Percentiles rank a stretch among this genome's conserved stretches.
Conservation (phyloP, 23 tunicate species). For the Trididemnum clinides region DNA sequence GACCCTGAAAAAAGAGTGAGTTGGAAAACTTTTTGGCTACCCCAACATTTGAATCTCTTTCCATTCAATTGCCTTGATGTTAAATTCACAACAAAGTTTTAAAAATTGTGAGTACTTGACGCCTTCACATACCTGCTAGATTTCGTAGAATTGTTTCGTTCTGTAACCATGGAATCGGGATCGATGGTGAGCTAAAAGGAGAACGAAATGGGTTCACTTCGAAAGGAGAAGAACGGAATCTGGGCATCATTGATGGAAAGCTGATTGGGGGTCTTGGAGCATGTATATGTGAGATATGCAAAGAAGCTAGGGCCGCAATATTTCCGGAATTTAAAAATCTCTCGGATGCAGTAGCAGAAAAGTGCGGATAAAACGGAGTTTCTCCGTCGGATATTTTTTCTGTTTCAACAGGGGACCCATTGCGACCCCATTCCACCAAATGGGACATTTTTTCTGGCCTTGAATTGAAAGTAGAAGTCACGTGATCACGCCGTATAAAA, state of each 20-base stretch:
- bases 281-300: neutral
- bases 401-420: neutral
- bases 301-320: neutral
- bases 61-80: no score
- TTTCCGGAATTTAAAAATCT: neutral
- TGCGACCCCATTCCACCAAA: no score
- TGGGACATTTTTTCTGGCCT: neutral
- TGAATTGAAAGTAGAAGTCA: neutral
- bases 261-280: neutral
- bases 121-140: conserved; percentile 42
- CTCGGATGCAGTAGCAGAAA: neutral
- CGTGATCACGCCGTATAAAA: neutral
- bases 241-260: conserved; percentile 17
- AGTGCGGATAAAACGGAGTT: neutral
- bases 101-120: no score
- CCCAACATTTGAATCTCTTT: no score
- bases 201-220: conserved; percentile 40
- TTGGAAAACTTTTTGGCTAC: no score
- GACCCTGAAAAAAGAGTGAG: no score
- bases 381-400: neutral
- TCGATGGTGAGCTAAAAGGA: conserved; percentile 13
- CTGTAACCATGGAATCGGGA: conserved; percentile 42
- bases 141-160: conserved; percentile 51
- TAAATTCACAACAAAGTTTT: no score
- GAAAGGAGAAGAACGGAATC: neutral